Percentiles rank a stretch among this genome's conserved stretches.
These are phyloP conservation scores for Homarus gammarus DNA, from an alignment of 2,888 invertebrate genomes.

Conservation along the genomic window DNA sequence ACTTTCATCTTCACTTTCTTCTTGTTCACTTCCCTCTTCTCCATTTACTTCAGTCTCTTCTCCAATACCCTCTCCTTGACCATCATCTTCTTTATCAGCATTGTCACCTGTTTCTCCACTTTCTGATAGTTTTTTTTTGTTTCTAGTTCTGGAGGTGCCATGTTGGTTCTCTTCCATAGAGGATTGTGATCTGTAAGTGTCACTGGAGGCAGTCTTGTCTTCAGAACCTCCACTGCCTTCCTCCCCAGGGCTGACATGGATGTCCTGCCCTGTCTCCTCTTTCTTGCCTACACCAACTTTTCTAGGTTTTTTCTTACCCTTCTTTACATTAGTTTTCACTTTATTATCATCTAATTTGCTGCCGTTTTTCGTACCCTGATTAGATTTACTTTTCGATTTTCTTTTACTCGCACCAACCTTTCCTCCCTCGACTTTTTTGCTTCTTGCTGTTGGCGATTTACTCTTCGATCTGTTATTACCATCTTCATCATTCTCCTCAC, in stretches of 20 bases:
- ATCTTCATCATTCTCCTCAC: not conserved
- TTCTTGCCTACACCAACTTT: not conserved
- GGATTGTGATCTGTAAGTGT: not conserved
- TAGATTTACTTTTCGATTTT: slow-evolving; percentile 1
- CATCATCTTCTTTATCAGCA: not conserved
- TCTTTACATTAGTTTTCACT: not conserved
- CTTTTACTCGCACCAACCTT: not conserved
- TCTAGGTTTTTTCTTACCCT: not conserved
- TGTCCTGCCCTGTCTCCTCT: not conserved
- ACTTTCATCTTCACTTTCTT: slow-evolving; percentile 6
- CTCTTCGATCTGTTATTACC: not conserved
- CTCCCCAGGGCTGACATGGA: not conserved
- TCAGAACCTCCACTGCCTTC: not conserved
- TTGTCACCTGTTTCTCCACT: not conserved
- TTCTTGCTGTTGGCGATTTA: not conserved
- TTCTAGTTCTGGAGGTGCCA: not conserved
- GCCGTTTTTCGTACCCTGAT: not conserved
- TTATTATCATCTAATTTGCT: not conserved
- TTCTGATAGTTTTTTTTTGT: not conserved
- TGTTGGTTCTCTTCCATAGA: not conserved
- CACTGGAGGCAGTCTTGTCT: not conserved
- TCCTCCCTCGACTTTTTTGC: not conserved
- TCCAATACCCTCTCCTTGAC: not conserved
- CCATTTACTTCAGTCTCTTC: not conserved
- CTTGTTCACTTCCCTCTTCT: slow-evolving; percentile 11